Evolutionary conservation across 2,113 vertebrate species (phyloP), one percentile per base, ranked within the genome.

Genomic region (Acrocephalus arundinaceus): DNA sequence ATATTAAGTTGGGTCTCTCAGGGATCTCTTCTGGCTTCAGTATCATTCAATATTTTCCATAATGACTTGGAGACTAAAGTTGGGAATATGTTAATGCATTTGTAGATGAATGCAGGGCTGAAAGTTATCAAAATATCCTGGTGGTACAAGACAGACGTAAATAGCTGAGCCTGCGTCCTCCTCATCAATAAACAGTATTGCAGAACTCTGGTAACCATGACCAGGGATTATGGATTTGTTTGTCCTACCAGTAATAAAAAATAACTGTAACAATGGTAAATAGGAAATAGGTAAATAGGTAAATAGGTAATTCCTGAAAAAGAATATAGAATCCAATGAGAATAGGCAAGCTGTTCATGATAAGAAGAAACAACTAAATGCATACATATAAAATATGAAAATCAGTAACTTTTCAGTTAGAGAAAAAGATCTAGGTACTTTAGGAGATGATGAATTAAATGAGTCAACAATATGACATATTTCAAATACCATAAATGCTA

Each of bases 11-110:
- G 41, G 35, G 93, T 95, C 87, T 96, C 89, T 88, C 39, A 68
- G 76, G 91, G 66, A 88, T 87, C 68, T 79, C 63, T 89, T 90
- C 80, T 95, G 80, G 86, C 74, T 91, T 94, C 87, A 63, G 11
- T 81, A 92, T 91, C 39, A 93, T 95, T 95, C 95, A 97, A 93
- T 96, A 94, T 96, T 96, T 97, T 96, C 91, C 92, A 82, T 96
- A 95, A 96, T 95, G 80, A 80, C 68, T 96, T 82, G 81, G 61
- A 95, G 65, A 54, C 46, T 91, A 76, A 94, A 91, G 54, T 88
- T 94, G 35, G 49, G 61, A 96, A 86, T 92, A 94, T 76, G 71
- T 57, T 95, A 92, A 94, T 87, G 67, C 31, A 35, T 84, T 79
- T 95, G 65, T 92, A 71, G 52, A 89, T 89, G 81, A 96, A 94